Evolutionary conservation across 2,888 invertebrate genomes (phyloP).

Genomic region (Nemotelus pantherinus): DNA sequence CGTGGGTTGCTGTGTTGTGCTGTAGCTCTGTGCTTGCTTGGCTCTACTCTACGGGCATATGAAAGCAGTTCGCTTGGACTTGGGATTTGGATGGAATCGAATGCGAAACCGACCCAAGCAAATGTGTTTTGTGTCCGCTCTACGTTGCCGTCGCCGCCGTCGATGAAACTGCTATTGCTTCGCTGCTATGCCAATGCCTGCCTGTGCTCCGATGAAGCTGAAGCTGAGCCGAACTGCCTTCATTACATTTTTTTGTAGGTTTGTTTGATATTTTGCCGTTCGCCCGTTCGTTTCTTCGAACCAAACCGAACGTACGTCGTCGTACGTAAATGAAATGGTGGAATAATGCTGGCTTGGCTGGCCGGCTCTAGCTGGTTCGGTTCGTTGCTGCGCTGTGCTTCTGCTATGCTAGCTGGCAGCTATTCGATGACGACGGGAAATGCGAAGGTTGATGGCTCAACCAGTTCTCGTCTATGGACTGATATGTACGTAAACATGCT

Average conservation of each 20-base stretch:
- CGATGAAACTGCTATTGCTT: neutral
- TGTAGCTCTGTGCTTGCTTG: neutral
- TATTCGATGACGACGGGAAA: constrained; percentile 44
- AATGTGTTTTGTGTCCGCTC: constrained; percentile 39
- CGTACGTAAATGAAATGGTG: neutral
- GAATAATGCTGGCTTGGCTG: neutral
- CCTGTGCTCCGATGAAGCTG: neutral
- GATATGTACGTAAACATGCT: constrained; percentile 27
- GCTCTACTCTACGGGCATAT: constrained; percentile 10
- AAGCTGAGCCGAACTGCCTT: constrained; percentile 17
- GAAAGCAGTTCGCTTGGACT: neutral
- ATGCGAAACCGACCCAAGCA: constrained; percentile 25
- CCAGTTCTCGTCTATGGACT: constrained; percentile 32
- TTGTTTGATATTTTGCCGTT: constrained; percentile 42
- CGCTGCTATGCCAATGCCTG: constrained; percentile 14
- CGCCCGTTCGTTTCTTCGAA: constrained; percentile 37
- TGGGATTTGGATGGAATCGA: neutral
- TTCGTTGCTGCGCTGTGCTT: constrained; percentile 35
- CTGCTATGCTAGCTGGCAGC: constrained; percentile 16
- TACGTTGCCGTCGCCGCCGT: neutral
- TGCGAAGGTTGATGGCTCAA: constrained; percentile 44
- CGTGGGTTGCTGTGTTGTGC: neutral
- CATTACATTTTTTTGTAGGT: constrained; percentile 34
- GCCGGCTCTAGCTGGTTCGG: neutral
- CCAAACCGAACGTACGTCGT: neutral